phyloP scores from a whole-genome alignment of 2,797 vertebrate species.

The Sardinella longiceps region DNA sequence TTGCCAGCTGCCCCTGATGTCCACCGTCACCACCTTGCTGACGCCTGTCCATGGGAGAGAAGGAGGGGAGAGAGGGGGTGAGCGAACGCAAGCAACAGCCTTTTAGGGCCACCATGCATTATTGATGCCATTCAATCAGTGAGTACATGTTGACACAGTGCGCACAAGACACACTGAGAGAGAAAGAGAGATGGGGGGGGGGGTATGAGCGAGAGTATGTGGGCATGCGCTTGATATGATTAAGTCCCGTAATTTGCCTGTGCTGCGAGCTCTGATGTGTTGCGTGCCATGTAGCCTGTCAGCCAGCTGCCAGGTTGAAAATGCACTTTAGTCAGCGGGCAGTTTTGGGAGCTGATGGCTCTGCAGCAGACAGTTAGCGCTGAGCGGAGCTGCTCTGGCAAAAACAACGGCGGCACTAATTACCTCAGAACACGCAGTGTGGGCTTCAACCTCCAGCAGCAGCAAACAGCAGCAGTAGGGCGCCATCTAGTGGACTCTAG shows the following conservation, averaged over 20 bases:
- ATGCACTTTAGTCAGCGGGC: background rate
- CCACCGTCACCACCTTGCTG: constrained; percentile 94
- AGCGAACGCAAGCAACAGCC: background rate
- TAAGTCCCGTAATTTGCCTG: constrained; percentile 35
- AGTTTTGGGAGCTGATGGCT: background rate
- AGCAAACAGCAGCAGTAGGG: background rate
- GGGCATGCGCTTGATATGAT: constrained; percentile 14
- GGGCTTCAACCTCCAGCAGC: background rate
- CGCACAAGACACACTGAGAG: background rate
- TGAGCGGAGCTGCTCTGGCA: background rate
- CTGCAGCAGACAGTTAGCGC: background rate
- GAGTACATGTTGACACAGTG: constrained; percentile 37
- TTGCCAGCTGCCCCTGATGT: constrained; percentile 90
- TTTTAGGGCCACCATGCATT: constrained; percentile 24
- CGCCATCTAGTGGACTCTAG: background rate
- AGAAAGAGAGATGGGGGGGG: background rate
- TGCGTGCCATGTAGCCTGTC: background rate
- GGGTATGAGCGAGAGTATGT: background rate
- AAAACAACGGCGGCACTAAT: background rate
- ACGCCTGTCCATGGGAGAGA: constrained; percentile 75
- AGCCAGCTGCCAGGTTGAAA: background rate
- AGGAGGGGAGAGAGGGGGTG: background rate
- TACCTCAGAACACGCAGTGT: background rate
- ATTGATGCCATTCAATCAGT: constrained; percentile 37
- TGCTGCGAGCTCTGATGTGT: constrained; percentile 28